Conservation (phyloP, 2,888 invertebrate genomes). For the Cosmopolites sordidus region DNA sequence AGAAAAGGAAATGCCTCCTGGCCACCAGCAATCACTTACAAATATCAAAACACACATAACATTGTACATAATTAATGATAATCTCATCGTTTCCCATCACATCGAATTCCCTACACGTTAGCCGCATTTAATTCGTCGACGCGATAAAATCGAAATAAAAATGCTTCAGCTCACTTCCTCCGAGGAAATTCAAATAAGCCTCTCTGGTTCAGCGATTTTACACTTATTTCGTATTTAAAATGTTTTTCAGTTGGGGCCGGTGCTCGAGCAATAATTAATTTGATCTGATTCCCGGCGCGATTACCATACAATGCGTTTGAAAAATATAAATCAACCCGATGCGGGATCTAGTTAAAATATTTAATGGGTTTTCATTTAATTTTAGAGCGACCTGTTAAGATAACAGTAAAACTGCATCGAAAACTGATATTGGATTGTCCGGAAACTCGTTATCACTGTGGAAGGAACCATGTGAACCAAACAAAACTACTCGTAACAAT, state of each 20-base stretch:
- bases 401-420: too few species aligned
- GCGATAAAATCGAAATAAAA: slow-evolving; percentile 22
- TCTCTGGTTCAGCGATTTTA: not conserved
- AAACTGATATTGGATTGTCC: too few species aligned
- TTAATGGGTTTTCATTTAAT: too few species aligned
- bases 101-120: slow-evolving; percentile 5
- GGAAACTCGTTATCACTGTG: too few species aligned
- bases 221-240: not conserved
- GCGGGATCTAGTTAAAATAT: not conserved
- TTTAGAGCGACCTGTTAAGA: too few species aligned
- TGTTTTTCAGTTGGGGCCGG: not conserved
- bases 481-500: too few species aligned
- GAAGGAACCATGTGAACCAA: too few species aligned
- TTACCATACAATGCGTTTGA: slow-evolving; percentile 1
- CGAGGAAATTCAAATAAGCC: slow-evolving; percentile 2
- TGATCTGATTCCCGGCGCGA: slow-evolving; percentile 1
- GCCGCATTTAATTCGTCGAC: slow-evolving; percentile 9
- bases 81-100: not conserved
- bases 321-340: not conserved
- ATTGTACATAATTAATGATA: not conserved
- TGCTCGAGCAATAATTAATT: slow-evolving; percentile 1
- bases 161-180: slow-evolving; percentile 17
- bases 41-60: too few species aligned
- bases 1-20: too few species aligned
- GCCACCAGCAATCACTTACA: too few species aligned